Evolutionary conservation across 1,140 invertebrate genomes (phyloP).

Genomic region (Cotesia glomerata): DNA sequence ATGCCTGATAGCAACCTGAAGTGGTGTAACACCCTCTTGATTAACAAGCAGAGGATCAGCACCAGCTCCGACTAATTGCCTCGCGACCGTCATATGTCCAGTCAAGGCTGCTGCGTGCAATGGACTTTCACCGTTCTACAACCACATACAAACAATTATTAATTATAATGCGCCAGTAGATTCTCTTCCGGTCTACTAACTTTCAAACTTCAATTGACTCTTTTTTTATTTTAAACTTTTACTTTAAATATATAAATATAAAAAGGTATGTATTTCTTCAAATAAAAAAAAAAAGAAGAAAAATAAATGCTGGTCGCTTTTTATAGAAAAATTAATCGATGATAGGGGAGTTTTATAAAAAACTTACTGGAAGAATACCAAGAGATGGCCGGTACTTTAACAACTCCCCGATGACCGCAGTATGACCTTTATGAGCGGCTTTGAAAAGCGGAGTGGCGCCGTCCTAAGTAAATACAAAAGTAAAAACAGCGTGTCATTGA

Average conservation of each 20-base stretch:
- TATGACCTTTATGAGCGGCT: conserved; percentile 90
- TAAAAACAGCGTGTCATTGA: neutral
- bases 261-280: too few species aligned
- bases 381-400: conserved; percentile 82
- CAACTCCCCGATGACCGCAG: conserved; percentile 83
- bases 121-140: conserved; percentile 88
- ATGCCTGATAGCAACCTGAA: conserved; percentile 69
- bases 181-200: conserved; percentile 3
- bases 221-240: too few species aligned
- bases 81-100: conserved; percentile 81
- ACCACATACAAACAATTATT: conserved; percentile 24
- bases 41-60: conserved; percentile 73
- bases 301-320: neutral
- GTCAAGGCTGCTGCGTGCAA: conserved; percentile 89
- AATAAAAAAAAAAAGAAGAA: neutral
- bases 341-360: neutral
- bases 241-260: too few species aligned
- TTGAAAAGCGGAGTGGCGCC: conserved; percentile 92
- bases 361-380: conserved; percentile 78
- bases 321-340: too few species aligned
- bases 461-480: conserved; percentile 68
- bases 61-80: conserved; percentile 76
- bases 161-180: neutral
- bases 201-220: neutral
- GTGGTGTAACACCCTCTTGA: conserved; percentile 72